Base-by-base conservation (phyloP, 2,888 invertebrate species). In the Drosophila meridionalis region DNA sequence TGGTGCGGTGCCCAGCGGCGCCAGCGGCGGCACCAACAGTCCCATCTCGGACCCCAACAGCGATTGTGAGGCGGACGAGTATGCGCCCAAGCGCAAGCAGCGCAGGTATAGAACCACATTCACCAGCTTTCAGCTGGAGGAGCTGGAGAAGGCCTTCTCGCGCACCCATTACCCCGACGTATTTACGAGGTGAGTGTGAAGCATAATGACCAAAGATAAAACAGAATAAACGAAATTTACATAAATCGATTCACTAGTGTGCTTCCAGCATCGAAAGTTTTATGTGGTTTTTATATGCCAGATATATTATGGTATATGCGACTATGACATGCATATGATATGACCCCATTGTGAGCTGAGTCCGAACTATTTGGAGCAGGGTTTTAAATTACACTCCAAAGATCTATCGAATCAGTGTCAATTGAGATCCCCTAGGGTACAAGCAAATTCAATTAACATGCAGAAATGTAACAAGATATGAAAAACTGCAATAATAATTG, bases 91-190 rank as follows among this genome's bases (percentile, higher is more conserved):
- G 93, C 94, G 98, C 79, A 98, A 98, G 92, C 98, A 98, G 92
- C 94, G 98, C 9, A 94, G 98, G 53, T 98, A 98, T 92, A 94
- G 98, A 78, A 98, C 98, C n/a, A 98, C 98, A 38, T 98, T 98
- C 93, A 98, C 98, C 53, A 97, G 97, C 91, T 98, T 97, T 91
- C 98, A 99, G 93, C 94, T 99, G 80, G 99, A 99, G 93, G 99
- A 99, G 93, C 93, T 99, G 87, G 99, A 99, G 93, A 99, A 99
- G 92, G 98, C 99, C 0, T 99, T 99, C 94, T 97, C 98, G 3
- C 96, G 98, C 92, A 99, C 99, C 14, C 99, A 99, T 93, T 99
- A 99, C 93, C 99, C 99, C 42, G 99, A 99, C 93, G 99, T 99
- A 3, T 99, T 99, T 94, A 99, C 99, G 50, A 97, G 98, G 98